Evolutionary conservation across 2,888 invertebrate species (phyloP), one percentile per base, ranked within the genome.

Genomic region (Synanthedon myopaeformis): DNA sequence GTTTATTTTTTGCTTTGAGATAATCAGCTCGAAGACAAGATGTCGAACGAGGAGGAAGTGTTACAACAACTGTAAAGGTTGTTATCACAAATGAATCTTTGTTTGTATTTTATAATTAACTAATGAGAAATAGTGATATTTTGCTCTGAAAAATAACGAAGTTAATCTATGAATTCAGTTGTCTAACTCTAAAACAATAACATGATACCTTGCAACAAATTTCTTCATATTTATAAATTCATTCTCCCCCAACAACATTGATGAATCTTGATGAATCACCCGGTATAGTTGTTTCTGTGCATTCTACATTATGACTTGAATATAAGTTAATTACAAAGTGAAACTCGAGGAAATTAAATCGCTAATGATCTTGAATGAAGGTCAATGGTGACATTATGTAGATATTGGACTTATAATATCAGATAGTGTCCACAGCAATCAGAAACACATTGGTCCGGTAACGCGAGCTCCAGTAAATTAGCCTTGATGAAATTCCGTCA

Each of bases 361-460:
- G 51, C 51, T 51, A 52, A 56, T 58, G 58, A 58, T 52, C 19
- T 35, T 54, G 52, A 53, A 57, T 58, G 57, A 54, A 59, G 53
- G 59, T 53, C 60, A 61, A 51, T 53, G 50, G 49, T 52, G 51
- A 53, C 54, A 35, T 35, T 41, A 54, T 49, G 23, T 19, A 49
- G 49, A 49, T 23, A 13, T 13, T 45, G n/a, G 45, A 14, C n/a
- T 14, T n/a, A 6, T n/a, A n/a, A 45, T 45, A 45, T 45, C 45
- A 45, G 45, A 45, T 45, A 13, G 45, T 45, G 45, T 45, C 45
- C 45, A 14, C 42, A 51, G 54, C 55, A 56, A 57, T 56, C 56
- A 55, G 58, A 55, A 52, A 58, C 53, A 55, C 58, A 58, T 56
- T 56, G 56, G 53, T 54, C 58, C 52, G 52, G 23, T 55, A 23